Percentiles rank a stretch among this genome's conserved stretches.
Conservation (phyloP, 2,888 invertebrate species). For the Macaria notata region DNA sequence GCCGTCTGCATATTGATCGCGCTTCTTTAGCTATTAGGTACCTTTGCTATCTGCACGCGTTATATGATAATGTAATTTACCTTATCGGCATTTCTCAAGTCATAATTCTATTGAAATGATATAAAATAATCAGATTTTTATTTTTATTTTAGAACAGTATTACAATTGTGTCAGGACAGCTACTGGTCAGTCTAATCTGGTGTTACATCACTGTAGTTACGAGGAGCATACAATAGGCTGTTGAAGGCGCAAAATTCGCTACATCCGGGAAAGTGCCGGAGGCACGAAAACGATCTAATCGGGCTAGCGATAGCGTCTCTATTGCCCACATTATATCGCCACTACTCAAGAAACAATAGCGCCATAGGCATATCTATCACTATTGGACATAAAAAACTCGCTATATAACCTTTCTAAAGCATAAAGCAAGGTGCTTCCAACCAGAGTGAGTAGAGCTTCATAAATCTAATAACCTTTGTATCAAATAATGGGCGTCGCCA, state of each 20-base stretch:
- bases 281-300: slow-evolving; percentile 50
- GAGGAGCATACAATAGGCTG: slow-evolving; percentile 52
- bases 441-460: slow-evolving; percentile 36
- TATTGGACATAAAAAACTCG: slow-evolving; percentile 22
- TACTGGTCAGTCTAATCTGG: slow-evolving; percentile 5
- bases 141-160: not conserved
- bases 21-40: slow-evolving; percentile 33
- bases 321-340: slow-evolving; percentile 38
- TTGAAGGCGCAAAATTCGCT: slow-evolving; percentile 53
- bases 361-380: slow-evolving; percentile 25
- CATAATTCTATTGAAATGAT: too few relatives aligned
- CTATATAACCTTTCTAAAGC: slow-evolving; percentile 26
- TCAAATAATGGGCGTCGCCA: slow-evolving; percentile 46
- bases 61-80: slow-evolving; percentile 3
- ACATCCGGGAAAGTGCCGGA: slow-evolving; percentile 65
- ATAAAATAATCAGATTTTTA: not conserved
- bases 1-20: slow-evolving; percentile 70
- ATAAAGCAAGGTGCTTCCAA: slow-evolving; percentile 27
- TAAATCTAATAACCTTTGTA: slow-evolving; percentile 54
- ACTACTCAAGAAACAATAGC: slow-evolving; percentile 37
- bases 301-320: slow-evolving; percentile 27
- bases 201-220: slow-evolving; percentile 39
- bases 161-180: not conserved
- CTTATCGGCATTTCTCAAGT: not conserved
- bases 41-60: slow-evolving; percentile 21